Evolutionary conservation across 92 coral and sea anemone species (phyloP).

Genomic region (Micromussa lordhowensis): DNA sequence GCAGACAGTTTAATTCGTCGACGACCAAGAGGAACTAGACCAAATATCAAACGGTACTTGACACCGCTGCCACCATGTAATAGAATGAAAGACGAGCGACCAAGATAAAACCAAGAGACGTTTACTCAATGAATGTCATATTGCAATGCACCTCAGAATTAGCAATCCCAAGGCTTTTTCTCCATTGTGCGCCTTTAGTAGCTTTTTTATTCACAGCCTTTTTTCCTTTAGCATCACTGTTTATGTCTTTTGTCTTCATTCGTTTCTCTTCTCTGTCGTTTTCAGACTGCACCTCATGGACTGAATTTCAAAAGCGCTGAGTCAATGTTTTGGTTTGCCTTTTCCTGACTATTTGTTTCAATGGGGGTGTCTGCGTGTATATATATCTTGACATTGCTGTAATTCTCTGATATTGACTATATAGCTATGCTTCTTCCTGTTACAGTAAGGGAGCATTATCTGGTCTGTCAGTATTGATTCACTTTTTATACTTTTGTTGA

Average conservation of each 20-base stretch:
- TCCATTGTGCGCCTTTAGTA: constrained; percentile 16
- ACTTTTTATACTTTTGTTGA: neutral
- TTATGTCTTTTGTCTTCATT: constrained; percentile 23
- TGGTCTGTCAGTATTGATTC: constrained; percentile 5
- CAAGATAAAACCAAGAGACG: no score
- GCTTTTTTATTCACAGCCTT: constrained; percentile 27
- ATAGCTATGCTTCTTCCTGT: constrained; percentile 16
- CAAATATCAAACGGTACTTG: no score
- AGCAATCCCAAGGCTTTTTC: constrained; percentile 17
- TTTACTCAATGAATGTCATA: no score
- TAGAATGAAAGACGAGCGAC: no score
- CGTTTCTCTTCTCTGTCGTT: constrained; percentile 9
- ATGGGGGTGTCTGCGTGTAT: constrained; percentile 17
- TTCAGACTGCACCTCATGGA: neutral
- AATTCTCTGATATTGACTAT: constrained; percentile 15
- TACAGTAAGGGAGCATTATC: constrained; percentile 18
- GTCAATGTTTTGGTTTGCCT: constrained; percentile 25
- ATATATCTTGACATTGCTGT: constrained; percentile 18
- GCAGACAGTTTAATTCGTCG: no score
- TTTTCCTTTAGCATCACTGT: constrained; percentile 19
- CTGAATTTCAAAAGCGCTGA: constrained; percentile 4
- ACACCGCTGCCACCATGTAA: no score
- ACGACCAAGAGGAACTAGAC: no score
- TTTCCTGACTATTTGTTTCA: constrained; percentile 14
- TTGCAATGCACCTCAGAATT: constrained; percentile 17